phyloP scores from a whole-genome alignment of 1,140 invertebrate genomes.

The Heterodera carotae region DNA sequence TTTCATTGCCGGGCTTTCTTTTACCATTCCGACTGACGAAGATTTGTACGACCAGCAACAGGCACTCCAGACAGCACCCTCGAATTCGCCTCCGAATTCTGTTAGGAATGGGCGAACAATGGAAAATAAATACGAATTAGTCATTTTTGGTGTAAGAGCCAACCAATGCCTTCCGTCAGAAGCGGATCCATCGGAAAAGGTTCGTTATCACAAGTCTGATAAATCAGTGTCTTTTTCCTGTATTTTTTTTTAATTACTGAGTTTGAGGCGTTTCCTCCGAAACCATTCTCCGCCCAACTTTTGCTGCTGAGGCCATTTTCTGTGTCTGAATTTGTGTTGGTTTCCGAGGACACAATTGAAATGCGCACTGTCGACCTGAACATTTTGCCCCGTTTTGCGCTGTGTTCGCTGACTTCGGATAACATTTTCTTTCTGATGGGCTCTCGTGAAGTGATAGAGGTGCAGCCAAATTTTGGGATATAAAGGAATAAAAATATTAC shows the following conservation, averaged over 20 bases:
- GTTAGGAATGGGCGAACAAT: background rate
- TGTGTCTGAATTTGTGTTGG: conserved; percentile 36
- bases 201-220: too few relatives aligned
- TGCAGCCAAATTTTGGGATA: conserved; percentile 14
- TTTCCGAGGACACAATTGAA: conserved; percentile 50
- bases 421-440: conserved; percentile 49
- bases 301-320: conserved; percentile 25
- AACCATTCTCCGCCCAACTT: conserved; percentile 27
- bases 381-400: conserved; percentile 38
- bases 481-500: conserved; percentile 30
- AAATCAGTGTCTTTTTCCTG: too few relatives aligned
- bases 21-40: conserved; percentile 19
- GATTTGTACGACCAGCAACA: conserved; percentile 22
- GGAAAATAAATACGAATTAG: conserved; percentile 42
- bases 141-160: conserved; percentile 43
- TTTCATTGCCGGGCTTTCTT: conserved; percentile 48
- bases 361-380: conserved; percentile 42
- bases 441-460: conserved; percentile 51
- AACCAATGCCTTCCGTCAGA: background rate
- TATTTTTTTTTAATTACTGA: too few relatives aligned
- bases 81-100: conserved; percentile 4
- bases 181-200: background rate
- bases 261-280: conserved; percentile 23
- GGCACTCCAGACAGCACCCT: background rate
- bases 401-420: conserved; percentile 36